These are phyloP conservation scores for Procavia capensis DNA, from an alignment of 2,113 vertebrate genomes.

Conservation along the genomic window DNA sequence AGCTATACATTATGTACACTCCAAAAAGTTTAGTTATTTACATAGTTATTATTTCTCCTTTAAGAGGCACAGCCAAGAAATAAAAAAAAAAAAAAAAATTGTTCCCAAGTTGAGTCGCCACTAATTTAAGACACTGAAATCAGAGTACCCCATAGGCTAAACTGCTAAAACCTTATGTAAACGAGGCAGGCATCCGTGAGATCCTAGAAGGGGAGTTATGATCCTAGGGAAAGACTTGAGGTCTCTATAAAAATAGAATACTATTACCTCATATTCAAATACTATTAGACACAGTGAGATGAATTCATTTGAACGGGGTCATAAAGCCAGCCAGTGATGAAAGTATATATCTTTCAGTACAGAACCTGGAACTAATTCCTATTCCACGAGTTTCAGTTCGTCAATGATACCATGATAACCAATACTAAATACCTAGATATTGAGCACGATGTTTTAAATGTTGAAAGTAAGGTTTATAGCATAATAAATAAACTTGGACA, in stretches of 20 bases:
- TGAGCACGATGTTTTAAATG: slow-evolving; percentile 38
- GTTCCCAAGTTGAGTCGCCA: not conserved
- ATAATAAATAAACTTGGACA: slow-evolving; percentile 67
- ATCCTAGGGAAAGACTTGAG: not conserved
- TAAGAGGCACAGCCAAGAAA: not conserved
- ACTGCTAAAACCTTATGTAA: not conserved
- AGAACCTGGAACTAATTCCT: slow-evolving; percentile 23
- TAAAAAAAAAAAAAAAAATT: slow-evolving; percentile 2
- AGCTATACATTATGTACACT: not conserved
- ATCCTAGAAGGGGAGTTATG: not conserved
- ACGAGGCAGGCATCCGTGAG: not conserved
- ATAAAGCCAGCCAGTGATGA: slow-evolving; percentile 22
- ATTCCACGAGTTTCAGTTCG: slow-evolving; percentile 11
- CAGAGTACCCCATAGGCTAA: not conserved
- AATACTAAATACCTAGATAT: slow-evolving; percentile 52
- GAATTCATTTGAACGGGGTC: slow-evolving; percentile 46
- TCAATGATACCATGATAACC: slow-evolving; percentile 9
- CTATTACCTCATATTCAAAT: slow-evolving; percentile 49
- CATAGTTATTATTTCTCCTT: not conserved
- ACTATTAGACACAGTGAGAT: not conserved
- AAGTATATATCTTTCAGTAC: not conserved
- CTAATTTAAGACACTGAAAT: slow-evolving; percentile 24
- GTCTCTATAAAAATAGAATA: slow-evolving; percentile 24
- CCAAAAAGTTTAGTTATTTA: not conserved
- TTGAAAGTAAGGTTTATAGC: slow-evolving; percentile 50